Evolutionary conservation across 1,140 invertebrate species (phyloP).

Genomic region (Dendrolimus punctatus): DNA sequence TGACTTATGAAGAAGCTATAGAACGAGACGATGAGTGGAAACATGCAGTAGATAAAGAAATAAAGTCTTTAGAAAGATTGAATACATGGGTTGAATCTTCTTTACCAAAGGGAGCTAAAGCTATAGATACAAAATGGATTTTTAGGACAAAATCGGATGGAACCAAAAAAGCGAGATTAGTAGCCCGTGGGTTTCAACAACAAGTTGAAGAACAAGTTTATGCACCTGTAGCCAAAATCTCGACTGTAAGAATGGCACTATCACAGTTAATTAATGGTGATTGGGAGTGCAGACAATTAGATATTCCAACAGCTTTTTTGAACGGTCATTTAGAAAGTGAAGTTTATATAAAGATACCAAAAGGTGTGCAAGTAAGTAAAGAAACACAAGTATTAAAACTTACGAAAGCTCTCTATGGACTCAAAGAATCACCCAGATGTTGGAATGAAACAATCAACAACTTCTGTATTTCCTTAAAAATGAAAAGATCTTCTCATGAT

Average conservation of each 20-base stretch:
- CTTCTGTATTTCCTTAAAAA: too few relatives aligned
- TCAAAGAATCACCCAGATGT: too few relatives aligned
- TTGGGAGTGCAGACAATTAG: neutral
- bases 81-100: constrained; percentile 11
- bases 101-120: constrained; percentile 12
- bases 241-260: neutral
- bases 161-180: constrained; percentile 18
- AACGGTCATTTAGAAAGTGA: too few relatives aligned
- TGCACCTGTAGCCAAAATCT: neutral
- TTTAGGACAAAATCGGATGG: constrained; percentile 18
- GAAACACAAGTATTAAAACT: too few relatives aligned
- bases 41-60: constrained; percentile 17
- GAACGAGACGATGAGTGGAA: constrained; percentile 9
- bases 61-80: constrained; percentile 10
- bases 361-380: too few relatives aligned
- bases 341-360: too few relatives aligned
- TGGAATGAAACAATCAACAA: too few relatives aligned
- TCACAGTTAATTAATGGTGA: neutral
- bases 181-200: constrained; percentile 8
- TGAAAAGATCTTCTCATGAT: too few relatives aligned
- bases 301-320: neutral
- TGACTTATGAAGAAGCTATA: constrained; percentile 9
- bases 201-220: neutral
- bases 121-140: constrained; percentile 23
- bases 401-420: too few relatives aligned